Evolutionary conservation across 2,888 invertebrate species (phyloP), one percentile per base, ranked within the genome.

Genomic region (Dynastes hyllus): DNA sequence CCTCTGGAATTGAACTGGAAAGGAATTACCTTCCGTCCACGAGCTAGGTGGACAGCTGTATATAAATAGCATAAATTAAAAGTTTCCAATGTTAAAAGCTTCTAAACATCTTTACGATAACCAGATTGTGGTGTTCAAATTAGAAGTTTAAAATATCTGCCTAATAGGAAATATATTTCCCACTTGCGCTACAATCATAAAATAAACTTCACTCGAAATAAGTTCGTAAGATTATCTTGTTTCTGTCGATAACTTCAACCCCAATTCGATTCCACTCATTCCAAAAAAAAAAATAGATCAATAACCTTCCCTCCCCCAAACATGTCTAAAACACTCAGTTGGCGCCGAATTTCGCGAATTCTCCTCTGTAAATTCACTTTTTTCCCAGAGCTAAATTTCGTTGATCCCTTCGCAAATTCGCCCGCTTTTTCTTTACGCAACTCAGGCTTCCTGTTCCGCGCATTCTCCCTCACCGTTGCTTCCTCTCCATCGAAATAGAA

Each of bases 311-410:
- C 22, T 40, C 16, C 40, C 66, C 66, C 37, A 40, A 67, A 45
- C 66, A 67, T 16, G 45, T 67, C 66, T 67, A 67, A 45, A 67
- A 37, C 45, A 67, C 22, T 45, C 66, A 67, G 66, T 45, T 40
- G 22, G 40, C 45, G 66, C 40, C 40, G 45, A 67, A 67, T 67
- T 67, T 67, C 66, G 22, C 40, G 66, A 45, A 67, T 67, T 67
- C 22, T 45, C 22, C 40, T 40, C 45, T 67, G 66, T 67, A 67
- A 67, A 67, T 67, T 67, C 66, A 67, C 66, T 67, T 67, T 66
- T 66, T 67, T 45, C 66, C 2, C 16, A 8, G 8, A 58, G 45
- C 45, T 22, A 40, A 67, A 40, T 40, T 67, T 67, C 66, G 40
- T 40, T 67, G 66, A 67, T 67, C 40, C 66, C 40, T 45, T 67